Conservation (phyloP, 2,113 vertebrate species). For the Ancistrus triradiatus region DNA sequence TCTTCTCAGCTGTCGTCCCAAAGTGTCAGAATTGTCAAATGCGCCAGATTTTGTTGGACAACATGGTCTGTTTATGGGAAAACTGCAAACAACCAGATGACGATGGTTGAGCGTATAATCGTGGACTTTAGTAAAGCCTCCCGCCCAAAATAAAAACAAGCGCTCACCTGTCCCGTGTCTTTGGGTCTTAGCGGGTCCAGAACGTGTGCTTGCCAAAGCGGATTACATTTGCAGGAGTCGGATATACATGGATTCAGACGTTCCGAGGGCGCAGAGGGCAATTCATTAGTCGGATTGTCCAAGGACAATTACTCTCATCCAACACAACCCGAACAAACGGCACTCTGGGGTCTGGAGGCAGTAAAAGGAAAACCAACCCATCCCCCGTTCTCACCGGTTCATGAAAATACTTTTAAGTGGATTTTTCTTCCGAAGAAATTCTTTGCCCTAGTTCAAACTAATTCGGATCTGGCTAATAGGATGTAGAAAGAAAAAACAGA, state of each 20-base stretch:
- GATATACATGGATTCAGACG: no score
- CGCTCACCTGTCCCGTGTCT: not conserved
- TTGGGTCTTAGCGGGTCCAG: not conserved
- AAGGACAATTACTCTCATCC: slow-evolving; percentile 49
- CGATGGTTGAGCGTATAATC: no score
- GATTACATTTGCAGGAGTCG: not conserved
- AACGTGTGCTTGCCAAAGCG: not conserved
- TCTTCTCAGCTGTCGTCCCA: slow-evolving; percentile 56
- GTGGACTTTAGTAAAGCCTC: no score
- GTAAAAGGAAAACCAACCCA: slow-evolving; percentile 1
- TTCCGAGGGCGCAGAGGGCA: slow-evolving; percentile 23
- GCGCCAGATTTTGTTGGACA: slow-evolving; percentile 39
- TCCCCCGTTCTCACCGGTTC: not conserved
- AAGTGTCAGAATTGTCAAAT: slow-evolving; percentile 38
- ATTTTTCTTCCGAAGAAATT: no score
- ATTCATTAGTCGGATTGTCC: slow-evolving; percentile 57
- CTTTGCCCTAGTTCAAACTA: no score
- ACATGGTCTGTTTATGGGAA: slow-evolving; percentile 48
- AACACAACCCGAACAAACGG: slow-evolving; percentile 45
- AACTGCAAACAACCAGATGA: slow-evolving; percentile 6
- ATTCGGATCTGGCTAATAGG: no score
- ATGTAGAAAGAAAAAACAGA: no score
- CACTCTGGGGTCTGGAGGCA: slow-evolving; percentile 28
- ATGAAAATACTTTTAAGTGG: no score
- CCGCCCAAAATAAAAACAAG: no score